Evolutionary conservation across 1,140 invertebrate genomes (phyloP).

Genomic region (Drosophila kepulauana): DNA sequence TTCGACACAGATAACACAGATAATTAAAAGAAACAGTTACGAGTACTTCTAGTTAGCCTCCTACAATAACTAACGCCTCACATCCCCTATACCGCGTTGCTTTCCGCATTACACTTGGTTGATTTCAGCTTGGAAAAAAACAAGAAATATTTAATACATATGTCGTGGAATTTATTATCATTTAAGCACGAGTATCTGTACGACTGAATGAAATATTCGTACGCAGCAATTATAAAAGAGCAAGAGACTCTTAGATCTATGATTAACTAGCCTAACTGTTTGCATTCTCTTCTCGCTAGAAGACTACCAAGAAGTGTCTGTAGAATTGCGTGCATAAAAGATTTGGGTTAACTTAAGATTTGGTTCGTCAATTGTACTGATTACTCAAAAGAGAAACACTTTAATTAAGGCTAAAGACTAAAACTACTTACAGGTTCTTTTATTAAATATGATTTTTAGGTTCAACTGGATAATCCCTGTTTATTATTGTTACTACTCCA

Average conservation of each 20-base stretch:
- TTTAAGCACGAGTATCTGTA: slow-evolving; percentile 27
- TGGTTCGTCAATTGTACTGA: slow-evolving; percentile 42
- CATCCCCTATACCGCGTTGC: slow-evolving; percentile 40
- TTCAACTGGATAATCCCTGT: background rate
- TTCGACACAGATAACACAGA: slow-evolving; percentile 31
- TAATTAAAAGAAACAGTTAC: slow-evolving; percentile 41
- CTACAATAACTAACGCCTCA: slow-evolving; percentile 43
- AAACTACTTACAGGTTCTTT: slow-evolving; percentile 27
- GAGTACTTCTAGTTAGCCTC: slow-evolving; percentile 1
- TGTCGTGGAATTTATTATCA: slow-evolving; percentile 63
- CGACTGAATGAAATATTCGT: slow-evolving; percentile 16
- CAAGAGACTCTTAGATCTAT: slow-evolving; percentile 20
- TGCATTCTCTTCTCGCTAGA: slow-evolving; percentile 34
- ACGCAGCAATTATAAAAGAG: slow-evolving; percentile 24
- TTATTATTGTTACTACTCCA: too few relatives aligned
- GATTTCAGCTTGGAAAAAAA: slow-evolving; percentile 41
- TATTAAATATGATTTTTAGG: slow-evolving; percentile 9
- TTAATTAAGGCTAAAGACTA: slow-evolving; percentile 43
- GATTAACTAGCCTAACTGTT: slow-evolving; percentile 53
- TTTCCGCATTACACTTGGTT: slow-evolving; percentile 61
- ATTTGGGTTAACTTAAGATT: slow-evolving; percentile 61
- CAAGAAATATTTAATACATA: slow-evolving; percentile 10
- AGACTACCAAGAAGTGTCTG: background rate
- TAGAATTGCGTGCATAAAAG: slow-evolving; percentile 50
- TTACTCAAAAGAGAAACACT: slow-evolving; percentile 39